A percentile compares a stretch with the other conserved stretches of the same genome.
phyloP scores from a whole-genome alignment of 2,888 invertebrate species.

The Zygaena filipendulae region DNA sequence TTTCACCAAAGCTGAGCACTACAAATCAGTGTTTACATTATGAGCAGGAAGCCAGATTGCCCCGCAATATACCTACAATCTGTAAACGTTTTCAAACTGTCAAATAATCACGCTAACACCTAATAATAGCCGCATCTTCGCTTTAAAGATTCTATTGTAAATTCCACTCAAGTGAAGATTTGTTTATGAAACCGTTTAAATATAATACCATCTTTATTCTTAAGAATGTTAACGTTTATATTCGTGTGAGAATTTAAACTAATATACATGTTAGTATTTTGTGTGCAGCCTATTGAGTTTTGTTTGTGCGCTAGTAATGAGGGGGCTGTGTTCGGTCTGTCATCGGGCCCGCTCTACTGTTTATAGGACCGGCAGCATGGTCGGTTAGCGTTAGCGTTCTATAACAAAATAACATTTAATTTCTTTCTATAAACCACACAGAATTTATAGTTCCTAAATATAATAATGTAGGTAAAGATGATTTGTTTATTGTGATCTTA shows the following conservation, averaged over 20 bases:
- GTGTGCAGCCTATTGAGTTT: conserved; percentile 23
- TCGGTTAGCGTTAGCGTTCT: conserved; percentile 35
- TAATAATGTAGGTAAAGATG: too few species aligned
- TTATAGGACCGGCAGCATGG: conserved; percentile 37
- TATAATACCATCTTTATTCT: conserved; percentile 16
- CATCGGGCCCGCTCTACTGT: conserved; percentile 43
- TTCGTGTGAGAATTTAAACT: conserved; percentile 18
- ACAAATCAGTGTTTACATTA: conserved; percentile 58
- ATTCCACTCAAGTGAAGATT: conserved; percentile 34
- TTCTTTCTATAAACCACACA: conserved; percentile 30
- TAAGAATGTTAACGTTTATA: conserved; percentile 23
- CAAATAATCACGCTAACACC: conserved; percentile 65
- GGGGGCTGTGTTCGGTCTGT: conserved; percentile 49
- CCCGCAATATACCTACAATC: conserved; percentile 50
- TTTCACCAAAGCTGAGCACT: conserved; percentile 30
- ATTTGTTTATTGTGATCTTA: too few species aligned
- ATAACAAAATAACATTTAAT: conserved; percentile 29
- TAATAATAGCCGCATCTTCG: conserved; percentile 58
- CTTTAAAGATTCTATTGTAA: conserved; percentile 54
- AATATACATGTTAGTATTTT: neutral
- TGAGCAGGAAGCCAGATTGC: conserved; percentile 65
- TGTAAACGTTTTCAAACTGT: conserved; percentile 69
- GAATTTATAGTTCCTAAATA: too few species aligned
- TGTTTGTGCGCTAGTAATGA: conserved; percentile 54
- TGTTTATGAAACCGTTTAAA: conserved; percentile 14